phyloP scores from a whole-genome alignment of 2,797 vertebrate species.

The Tragopan temminckii region DNA sequence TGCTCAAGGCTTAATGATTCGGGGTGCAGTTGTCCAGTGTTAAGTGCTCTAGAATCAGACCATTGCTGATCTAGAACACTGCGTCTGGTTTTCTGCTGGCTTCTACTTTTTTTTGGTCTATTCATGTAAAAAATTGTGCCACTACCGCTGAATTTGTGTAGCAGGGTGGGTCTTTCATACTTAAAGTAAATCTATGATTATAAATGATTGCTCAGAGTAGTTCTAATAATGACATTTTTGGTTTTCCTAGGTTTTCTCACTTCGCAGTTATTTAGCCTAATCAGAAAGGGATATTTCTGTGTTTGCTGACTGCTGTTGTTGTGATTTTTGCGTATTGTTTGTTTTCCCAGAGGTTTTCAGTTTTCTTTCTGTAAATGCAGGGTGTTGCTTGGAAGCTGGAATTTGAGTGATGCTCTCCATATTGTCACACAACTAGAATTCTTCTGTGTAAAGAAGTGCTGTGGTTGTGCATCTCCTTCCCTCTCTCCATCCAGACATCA shows the following conservation, averaged over 20 bases:
- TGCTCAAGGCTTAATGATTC: neutral
- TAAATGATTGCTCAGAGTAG: neutral
- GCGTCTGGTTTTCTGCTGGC: neutral
- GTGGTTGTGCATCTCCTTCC: neutral
- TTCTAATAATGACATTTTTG: neutral
- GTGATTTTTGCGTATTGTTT: neutral
- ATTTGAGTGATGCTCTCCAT: slow-evolving; percentile 19
- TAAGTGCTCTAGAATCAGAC: neutral
- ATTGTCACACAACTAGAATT: neutral
- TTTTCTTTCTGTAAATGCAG: neutral
- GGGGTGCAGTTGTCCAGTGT: neutral
- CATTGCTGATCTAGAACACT: neutral
- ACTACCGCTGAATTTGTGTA: neutral
- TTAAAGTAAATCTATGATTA: neutral
- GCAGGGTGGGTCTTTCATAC: neutral
- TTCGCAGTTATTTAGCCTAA: neutral
- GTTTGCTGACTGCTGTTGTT: neutral
- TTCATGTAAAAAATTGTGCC: neutral
- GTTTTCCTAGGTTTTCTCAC: neutral
- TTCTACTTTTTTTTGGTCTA: neutral
- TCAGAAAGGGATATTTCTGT: neutral
- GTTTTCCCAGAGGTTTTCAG: neutral
- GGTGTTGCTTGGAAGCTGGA: slow-evolving; percentile 49
- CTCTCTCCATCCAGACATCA: neutral
- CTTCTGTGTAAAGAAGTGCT: neutral